Conservation (phyloP, 1,140 invertebrate genomes). For the Caerostris extrusa region DNA sequence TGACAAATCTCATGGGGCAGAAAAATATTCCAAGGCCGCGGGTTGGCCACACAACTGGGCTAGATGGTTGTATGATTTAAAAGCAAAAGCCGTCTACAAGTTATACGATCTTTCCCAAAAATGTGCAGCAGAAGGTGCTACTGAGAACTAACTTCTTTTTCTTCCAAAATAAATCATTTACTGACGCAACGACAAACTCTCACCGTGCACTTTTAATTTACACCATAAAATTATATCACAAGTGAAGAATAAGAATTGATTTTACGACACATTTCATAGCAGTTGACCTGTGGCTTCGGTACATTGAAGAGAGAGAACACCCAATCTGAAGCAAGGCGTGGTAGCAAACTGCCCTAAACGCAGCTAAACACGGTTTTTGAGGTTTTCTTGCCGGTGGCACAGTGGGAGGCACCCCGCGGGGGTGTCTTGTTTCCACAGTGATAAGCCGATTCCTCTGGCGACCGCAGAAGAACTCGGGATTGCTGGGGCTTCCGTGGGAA, state of each 20-base stretch:
- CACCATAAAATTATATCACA: too few species aligned
- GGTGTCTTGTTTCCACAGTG: not conserved
- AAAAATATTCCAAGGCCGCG: too few species aligned
- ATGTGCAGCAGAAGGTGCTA: too few species aligned
- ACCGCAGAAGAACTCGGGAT: not conserved
- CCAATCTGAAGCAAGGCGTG: slow-evolving; percentile 7
- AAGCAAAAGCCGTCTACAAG: too few species aligned
- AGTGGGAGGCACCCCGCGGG: not conserved
- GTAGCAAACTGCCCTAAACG: slow-evolving; percentile 18
- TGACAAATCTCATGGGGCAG: too few species aligned
- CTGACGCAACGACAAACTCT: too few species aligned
- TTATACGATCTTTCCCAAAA: too few species aligned
- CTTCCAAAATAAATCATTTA: too few species aligned
- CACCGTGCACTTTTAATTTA: too few species aligned
- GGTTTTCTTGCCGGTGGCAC: slow-evolving; percentile 18
- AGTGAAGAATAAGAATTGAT: not conserved
- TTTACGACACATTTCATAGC: not conserved
- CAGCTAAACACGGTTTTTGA: slow-evolving; percentile 47
- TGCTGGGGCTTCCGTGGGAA: not conserved
- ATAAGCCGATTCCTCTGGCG: not conserved
- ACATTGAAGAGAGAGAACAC: not conserved
- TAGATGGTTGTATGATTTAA: too few species aligned
- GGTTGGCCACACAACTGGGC: too few species aligned
- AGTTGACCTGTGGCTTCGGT: not conserved
- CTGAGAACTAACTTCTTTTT: too few species aligned